Evolutionary conservation across 2,888 invertebrate genomes (phyloP), one percentile per base, ranked within the genome.

Genomic region (Papilio gigon): DNA sequence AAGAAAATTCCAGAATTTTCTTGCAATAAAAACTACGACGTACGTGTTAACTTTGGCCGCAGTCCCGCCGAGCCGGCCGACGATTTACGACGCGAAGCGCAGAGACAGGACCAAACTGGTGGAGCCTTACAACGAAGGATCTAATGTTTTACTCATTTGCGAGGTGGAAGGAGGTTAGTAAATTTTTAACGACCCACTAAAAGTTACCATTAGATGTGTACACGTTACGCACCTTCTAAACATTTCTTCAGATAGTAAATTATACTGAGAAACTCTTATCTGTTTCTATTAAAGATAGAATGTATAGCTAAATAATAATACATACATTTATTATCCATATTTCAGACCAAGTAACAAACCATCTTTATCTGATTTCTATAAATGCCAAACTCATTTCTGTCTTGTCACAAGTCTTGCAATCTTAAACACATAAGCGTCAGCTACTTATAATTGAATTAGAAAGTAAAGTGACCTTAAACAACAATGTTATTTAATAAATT

Each of bases 41-140:
- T 56, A 56, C 30, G 53, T 30, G 53, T 56, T 56, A 56, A 56
- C 53, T 14, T 17, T 50, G 60, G 50, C 25, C 53, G 50, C 93
- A 97, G 97, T 97, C 78, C 96, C 97, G 79, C 97, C 97, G 61
- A 95, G 95, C 79, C 93, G 95, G 82, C 97, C 97, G 65, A 94
- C 95, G 78, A 97, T 97, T 88, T 96, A 94, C 84, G 97, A 97
- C 81, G 95, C 95, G 59, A 95, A 95, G 79, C 93, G 95, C 79
- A 93, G 96, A 84, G 96, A 97, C 81, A 93, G 95, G 80, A 94
- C 95, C 75, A 95, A 94, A 83, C 89, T 95, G 75, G 94, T 96
- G 76, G 96, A 96, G 83, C 95, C 96, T 27, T 97, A 97, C 89
- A 97, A 97, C 84, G 97, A 97, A 89, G 97, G 97, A 40, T 94